Percentiles rank a stretch among this genome's conserved stretches.
Conservation (phyloP, 2,113 vertebrate species). For the Ellobius talpinus region DNA sequence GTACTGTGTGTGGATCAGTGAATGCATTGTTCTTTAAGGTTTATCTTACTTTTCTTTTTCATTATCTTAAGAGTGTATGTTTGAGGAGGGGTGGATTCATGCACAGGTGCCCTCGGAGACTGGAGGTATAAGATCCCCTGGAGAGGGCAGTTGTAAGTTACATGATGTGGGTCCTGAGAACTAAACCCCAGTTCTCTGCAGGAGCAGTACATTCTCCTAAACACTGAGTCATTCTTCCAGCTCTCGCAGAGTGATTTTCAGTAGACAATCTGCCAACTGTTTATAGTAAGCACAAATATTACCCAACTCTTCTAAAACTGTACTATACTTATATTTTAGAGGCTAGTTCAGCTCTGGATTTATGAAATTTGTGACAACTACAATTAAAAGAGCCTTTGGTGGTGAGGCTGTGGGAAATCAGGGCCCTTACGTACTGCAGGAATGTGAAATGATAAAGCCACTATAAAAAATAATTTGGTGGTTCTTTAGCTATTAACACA, state of each 20-base stretch:
- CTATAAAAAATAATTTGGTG: not conserved
- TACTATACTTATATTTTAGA: conserved; percentile 24
- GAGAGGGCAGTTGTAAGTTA: not conserved
- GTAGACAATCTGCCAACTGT: conserved; percentile 44
- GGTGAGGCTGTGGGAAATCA: not conserved
- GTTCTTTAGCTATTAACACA: not conserved
- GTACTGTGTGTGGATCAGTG: conserved; percentile 42
- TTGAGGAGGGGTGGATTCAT: not conserved
- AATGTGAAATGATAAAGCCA: conserved; percentile 30
- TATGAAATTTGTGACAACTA: conserved; percentile 55
- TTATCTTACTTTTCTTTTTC: not conserved
- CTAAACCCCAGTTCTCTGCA: no score
- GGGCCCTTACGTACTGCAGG: not conserved
- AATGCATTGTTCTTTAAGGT: not conserved
- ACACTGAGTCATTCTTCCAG: not conserved
- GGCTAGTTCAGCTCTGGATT: conserved; percentile 1
- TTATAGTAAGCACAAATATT: conserved; percentile 53
- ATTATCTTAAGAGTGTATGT: not conserved
- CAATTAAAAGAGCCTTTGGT: conserved; percentile 45
- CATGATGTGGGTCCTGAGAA: not conserved
- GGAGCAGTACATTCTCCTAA: not conserved
- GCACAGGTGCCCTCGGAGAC: not conserved
- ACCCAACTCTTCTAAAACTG: conserved; percentile 54
- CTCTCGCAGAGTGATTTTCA: not conserved
- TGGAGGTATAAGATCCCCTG: not conserved